Percentiles rank a stretch among this genome's conserved stretches.
These are phyloP conservation scores for Catagonus wagneri DNA, from an alignment of 2,113 vertebrate species.

Conservation along the genomic window DNA sequence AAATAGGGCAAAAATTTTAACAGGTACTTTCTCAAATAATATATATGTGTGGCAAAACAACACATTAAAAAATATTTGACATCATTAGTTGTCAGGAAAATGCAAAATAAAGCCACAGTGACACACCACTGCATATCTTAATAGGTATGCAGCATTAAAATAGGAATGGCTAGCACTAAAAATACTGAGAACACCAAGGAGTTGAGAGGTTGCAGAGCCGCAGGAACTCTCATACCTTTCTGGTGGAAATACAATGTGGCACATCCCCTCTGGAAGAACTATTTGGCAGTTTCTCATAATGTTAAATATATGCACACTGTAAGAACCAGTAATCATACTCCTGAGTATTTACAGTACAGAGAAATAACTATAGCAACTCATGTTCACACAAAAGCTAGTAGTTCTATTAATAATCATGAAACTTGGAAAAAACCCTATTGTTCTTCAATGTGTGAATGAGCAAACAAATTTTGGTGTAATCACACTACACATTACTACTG, in stretches of 20 bases:
- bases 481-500: background rate
- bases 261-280: background rate
- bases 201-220: background rate
- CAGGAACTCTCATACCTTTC: background rate
- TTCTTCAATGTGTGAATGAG: background rate
- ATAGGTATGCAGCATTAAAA: no score
- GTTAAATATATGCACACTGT: background rate
- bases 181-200: background rate
- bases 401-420: background rate
- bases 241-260: background rate
- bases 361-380: background rate
- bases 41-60: background rate
- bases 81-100: background rate
- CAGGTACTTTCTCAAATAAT: background rate
- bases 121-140: background rate
- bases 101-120: background rate
- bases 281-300: background rate
- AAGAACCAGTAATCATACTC: background rate
- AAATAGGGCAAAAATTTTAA: background rate
- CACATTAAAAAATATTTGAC: background rate
- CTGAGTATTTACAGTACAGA: background rate
- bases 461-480: background rate
- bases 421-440: background rate
- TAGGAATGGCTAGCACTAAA: background rate
- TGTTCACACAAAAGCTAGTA: background rate